phyloP scores from a whole-genome alignment of 2,113 vertebrate species.

The Tiliqua scincoides region DNA sequence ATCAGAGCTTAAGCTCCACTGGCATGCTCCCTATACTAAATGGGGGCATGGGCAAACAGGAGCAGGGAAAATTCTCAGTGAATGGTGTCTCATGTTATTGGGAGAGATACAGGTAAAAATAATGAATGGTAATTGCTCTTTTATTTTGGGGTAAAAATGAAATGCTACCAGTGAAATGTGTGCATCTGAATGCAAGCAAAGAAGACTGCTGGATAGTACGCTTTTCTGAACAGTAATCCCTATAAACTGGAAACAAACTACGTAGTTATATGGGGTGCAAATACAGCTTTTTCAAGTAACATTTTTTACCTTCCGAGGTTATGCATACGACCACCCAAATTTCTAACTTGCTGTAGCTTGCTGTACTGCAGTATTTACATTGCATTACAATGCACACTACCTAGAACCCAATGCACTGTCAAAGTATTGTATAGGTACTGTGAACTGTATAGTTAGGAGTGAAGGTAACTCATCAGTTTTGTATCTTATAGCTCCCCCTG shows the following conservation, averaged over 20 bases:
- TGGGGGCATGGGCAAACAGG: neutral
- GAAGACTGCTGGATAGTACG: neutral
- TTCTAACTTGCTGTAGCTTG: neutral
- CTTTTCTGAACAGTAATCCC: neutral
- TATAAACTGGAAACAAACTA: neutral
- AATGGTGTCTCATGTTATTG: slow-evolving; percentile 20
- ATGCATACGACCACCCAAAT: neutral
- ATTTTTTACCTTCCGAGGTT: neutral
- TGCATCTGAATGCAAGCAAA: neutral
- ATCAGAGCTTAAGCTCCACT: slow-evolving; percentile 19
- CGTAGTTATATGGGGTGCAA: neutral
- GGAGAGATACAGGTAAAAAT: neutral
- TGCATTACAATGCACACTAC: neutral
- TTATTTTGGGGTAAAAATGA: neutral
- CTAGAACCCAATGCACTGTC: neutral
- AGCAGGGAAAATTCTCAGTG: neutral
- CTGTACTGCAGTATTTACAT: too few species aligned
- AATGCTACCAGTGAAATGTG: neutral
- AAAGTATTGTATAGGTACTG: neutral
- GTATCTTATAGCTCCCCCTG: slow-evolving; percentile 10
- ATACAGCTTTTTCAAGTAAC: neutral
- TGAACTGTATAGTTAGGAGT: neutral
- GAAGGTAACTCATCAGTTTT: neutral
- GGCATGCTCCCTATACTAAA: neutral
- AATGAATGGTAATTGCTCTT: neutral